Evolutionary conservation across 2,888 invertebrate species (phyloP), one percentile per base, ranked within the genome.

Genomic region (Scaptomyza flava): DNA sequence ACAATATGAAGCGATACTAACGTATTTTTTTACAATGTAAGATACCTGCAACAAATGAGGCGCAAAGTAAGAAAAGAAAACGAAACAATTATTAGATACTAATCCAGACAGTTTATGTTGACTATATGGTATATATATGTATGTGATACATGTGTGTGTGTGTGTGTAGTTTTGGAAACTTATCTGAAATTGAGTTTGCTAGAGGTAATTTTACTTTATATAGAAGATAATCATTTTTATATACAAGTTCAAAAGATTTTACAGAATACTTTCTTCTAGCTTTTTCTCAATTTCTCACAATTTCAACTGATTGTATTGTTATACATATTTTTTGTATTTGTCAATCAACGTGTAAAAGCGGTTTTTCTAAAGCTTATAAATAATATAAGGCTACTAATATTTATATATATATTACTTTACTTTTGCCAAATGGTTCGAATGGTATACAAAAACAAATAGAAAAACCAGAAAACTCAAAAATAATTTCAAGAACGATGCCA

Each of bases 11-110:
- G 86, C 85, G 86, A 89, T 89, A 89, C 89, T 89, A 89, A 89
- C 89, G 89, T 89, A 89, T 89, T 89, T 89, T 87, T 89, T 89
- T 88, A 89, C 88, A 88, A 89, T 89, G 88, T 89, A 89, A 89
- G 84, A 89, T 81, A 89, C 89, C 89, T 89, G 89, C 73, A 83
- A 85, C 82, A 89, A 72, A 88, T 85, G 84, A 85, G 74, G 87
- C 87, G 84, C 84, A 86, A 84, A 88, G 84, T 89, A 86, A 77
- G 81, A 83, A 83, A 86, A 83, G 83, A 83, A 83, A 83, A 83
- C 79, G 67, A 83, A 86, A 83, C 71, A 81, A 61, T 86, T 83
- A 83, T 83, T 86, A 83, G 86, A 83, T 65, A 69, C 83, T 60
- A 83, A 73, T 86, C 69, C 79, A 79, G 74, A 86, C 68, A 77